Conservation (phyloP, 2,888 invertebrate genomes). For the Tipula confusa region DNA sequence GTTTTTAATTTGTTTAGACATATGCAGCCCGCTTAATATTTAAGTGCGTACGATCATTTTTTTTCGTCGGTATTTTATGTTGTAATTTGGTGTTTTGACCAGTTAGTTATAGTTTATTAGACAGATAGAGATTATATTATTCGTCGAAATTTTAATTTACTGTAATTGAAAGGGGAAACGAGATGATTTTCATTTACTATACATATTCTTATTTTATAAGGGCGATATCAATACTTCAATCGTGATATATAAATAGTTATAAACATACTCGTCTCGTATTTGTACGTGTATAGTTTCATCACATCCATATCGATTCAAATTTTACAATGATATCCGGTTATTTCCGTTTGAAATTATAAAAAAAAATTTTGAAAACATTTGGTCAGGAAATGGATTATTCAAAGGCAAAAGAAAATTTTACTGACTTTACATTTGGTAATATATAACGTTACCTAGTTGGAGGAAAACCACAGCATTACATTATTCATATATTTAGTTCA, state of each 20-base stretch:
- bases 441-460: too few relatives aligned
- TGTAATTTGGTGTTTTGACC: conserved; percentile 25
- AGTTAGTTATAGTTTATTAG: conserved; percentile 3
- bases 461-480: too few relatives aligned
- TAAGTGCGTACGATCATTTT: too few relatives aligned
- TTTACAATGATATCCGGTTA: background rate
- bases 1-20: conserved; percentile 20
- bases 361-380: background rate
- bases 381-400: background rate
- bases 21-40: conserved; percentile 12
- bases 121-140: conserved; percentile 13
- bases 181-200: background rate
- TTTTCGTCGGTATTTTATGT: background rate
- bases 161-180: conserved; percentile 17
- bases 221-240: background rate
- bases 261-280: too few relatives aligned
- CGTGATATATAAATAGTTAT: background rate
- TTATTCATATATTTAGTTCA: too few relatives aligned
- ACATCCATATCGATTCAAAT: background rate
- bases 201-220: background rate
- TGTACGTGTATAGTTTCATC: background rate
- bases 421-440: too few relatives aligned
- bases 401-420: too few relatives aligned
- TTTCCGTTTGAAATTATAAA: background rate
- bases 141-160: background rate